Percentiles rank a stretch among this genome's conserved stretches.
These are phyloP conservation scores for Phymanthus crucifer DNA, from an alignment of 92 coral and sea anemone species.

Conservation along the genomic window DNA sequence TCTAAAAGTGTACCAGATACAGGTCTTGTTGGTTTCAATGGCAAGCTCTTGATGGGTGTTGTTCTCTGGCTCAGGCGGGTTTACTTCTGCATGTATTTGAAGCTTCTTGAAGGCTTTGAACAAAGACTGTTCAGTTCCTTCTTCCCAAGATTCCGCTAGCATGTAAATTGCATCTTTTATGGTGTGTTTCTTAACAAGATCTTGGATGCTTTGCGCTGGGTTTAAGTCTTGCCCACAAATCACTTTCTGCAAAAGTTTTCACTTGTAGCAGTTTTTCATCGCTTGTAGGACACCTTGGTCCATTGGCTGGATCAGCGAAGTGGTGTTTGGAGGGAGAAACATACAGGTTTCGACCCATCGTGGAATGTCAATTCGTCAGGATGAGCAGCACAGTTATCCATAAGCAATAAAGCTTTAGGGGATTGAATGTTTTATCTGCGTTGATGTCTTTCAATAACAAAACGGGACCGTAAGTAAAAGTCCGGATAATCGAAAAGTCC, in stretches of 20 bases:
- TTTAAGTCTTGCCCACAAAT: conserved; percentile 19
- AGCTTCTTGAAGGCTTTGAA: conserved; percentile 39
- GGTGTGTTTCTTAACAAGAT: conserved; percentile 35
- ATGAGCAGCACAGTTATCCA: conserved; percentile 55
- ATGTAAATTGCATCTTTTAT: conserved; percentile 50
- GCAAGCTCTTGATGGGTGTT: too few relatives aligned
- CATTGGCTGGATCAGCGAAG: conserved; percentile 49
- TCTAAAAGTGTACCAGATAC: too few relatives aligned
- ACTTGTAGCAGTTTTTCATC: conserved; percentile 39
- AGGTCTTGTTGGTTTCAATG: too few relatives aligned
- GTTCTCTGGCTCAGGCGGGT: too few relatives aligned
- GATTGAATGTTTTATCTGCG: conserved; percentile 29
- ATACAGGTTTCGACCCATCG: conserved; percentile 45
- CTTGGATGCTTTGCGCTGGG: conserved; percentile 30
- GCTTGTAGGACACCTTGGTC: conserved; percentile 58
- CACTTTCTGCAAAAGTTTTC: conserved; percentile 34
- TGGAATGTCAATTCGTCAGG: conserved; percentile 51
- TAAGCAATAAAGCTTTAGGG: conserved; percentile 41
- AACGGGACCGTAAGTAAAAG: too few relatives aligned
- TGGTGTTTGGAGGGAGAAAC: conserved; percentile 54
- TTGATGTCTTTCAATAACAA: conserved; percentile 29
- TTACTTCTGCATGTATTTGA: too few relatives aligned
- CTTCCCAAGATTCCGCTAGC: conserved; percentile 46
- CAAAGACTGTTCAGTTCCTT: conserved; percentile 19
- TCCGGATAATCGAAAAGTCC: too few relatives aligned